Percentiles rank a stretch among this genome's conserved stretches.
Evolutionary conservation across 2,113 vertebrate species (phyloP).

Genomic region (Sprattus sprattus): DNA sequence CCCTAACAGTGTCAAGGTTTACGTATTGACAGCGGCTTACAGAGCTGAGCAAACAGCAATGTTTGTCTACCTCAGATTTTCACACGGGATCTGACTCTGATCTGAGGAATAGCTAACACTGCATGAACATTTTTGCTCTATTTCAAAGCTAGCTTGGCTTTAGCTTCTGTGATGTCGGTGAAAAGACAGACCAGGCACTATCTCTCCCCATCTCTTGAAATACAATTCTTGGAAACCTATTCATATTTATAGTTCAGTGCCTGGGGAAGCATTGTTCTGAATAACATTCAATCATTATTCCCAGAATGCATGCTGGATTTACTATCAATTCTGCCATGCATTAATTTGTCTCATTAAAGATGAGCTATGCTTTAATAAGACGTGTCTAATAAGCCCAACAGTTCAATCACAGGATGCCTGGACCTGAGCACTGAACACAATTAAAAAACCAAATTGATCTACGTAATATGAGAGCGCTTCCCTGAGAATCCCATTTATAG

Average conservation of each 20-base stretch:
- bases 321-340: background rate
- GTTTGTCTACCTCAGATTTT: conserved; percentile 11
- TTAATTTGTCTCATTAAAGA: conserved; percentile 5
- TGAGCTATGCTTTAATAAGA: conserved; percentile 5
- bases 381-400: background rate
- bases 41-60: conserved; percentile 3
- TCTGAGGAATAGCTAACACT: background rate
- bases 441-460: conserved; percentile 1
- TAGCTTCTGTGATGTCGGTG: background rate
- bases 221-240: background rate
- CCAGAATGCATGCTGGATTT: background rate
- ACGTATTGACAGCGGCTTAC: background rate
- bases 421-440: background rate
- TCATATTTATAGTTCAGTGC: background rate
- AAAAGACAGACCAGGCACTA: background rate
- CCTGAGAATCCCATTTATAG: background rate
- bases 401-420: background rate
- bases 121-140: background rate
- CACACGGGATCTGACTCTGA: background rate
- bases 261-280: background rate
- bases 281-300: background rate
- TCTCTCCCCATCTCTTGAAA: background rate
- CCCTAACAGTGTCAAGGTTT: background rate
- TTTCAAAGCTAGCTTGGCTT: background rate
- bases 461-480: background rate